phyloP scores from a whole-genome alignment of 1,140 invertebrate species.

The Macrobrachium nipponense region DNA sequence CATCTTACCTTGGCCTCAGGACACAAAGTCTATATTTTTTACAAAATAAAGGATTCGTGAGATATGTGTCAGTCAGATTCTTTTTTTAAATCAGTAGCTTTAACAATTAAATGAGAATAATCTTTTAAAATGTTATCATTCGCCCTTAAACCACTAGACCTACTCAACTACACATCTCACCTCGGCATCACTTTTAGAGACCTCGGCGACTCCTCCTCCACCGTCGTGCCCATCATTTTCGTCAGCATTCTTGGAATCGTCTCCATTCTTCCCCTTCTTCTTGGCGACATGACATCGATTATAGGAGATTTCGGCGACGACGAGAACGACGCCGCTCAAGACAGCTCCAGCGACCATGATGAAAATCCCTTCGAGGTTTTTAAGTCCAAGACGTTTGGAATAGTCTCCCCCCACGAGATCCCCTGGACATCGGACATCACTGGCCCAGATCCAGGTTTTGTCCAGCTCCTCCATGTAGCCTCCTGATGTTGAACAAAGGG shows the following conservation, averaged over 20 bases:
- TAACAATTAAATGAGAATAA: too few relatives aligned
- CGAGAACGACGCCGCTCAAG: constrained; percentile 90
- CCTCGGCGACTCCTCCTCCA: neutral
- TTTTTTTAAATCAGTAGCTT: too few relatives aligned
- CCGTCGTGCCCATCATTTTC: neutral
- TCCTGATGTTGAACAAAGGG: constrained; percentile 74
- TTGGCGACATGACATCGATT: constrained; percentile 95
- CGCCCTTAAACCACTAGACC: too few relatives aligned
- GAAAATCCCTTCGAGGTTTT: constrained; percentile 98
- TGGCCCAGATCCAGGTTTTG: constrained; percentile 93
- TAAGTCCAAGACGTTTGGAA: constrained; percentile 93
- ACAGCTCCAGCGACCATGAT: constrained; percentile 91
- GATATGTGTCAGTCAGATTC: too few relatives aligned
- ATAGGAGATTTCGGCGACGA: constrained; percentile 97
- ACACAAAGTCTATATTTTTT: too few relatives aligned
- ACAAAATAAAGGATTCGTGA: too few relatives aligned
- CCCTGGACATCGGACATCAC: constrained; percentile 87
- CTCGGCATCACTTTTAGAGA: neutral
- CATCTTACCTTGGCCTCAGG: too few relatives aligned
- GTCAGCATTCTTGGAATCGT: too few relatives aligned
- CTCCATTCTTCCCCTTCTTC: constrained; percentile 87
- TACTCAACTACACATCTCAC: neutral
- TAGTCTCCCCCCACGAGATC: constrained; percentile 95
- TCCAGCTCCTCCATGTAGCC: constrained; percentile 98
- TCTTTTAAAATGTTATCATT: neutral